phyloP scores from a whole-genome alignment of 2,888 invertebrate genomes.

The Rotaria magnacalcarata region DNA sequence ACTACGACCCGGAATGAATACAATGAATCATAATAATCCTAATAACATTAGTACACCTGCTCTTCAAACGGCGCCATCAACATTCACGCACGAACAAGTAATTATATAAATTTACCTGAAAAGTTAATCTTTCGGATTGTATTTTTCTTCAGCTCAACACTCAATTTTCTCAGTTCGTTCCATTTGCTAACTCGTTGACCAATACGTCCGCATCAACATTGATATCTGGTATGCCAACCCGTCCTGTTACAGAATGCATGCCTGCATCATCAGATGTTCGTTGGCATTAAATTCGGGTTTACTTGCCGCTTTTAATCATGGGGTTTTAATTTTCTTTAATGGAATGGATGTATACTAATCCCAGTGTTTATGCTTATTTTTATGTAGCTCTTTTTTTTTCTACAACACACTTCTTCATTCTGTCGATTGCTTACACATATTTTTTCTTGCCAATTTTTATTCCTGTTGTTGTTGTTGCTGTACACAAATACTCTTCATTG shows the following conservation, averaged over 20 bases:
- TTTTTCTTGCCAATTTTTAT: neutral
- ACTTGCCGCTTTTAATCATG: neutral
- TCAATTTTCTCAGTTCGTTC: neutral
- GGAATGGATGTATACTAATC: neutral
- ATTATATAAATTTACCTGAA: neutral
- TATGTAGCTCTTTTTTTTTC: neutral
- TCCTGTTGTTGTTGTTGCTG: neutral
- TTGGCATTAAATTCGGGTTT: neutral
- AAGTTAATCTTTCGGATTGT: neutral
- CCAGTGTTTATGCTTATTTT: neutral
- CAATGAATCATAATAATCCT: neutral
- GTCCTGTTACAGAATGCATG: neutral
- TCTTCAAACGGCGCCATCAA: neutral
- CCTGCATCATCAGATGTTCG: neutral
- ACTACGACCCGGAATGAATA: neutral
- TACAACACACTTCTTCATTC: neutral
- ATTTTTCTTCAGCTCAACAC: neutral
- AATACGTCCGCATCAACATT: neutral
- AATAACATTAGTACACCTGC: neutral
- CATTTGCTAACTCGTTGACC: neutral
- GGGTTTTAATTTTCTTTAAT: neutral
- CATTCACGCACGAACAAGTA: neutral
- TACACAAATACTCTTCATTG: neutral
- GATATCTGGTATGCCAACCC: neutral
- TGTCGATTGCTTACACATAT: neutral